Percentiles rank a stretch among this genome's conserved stretches.
Evolutionary conservation across 2,888 invertebrate genomes (phyloP).

Genomic region (Venusia cambrica): DNA sequence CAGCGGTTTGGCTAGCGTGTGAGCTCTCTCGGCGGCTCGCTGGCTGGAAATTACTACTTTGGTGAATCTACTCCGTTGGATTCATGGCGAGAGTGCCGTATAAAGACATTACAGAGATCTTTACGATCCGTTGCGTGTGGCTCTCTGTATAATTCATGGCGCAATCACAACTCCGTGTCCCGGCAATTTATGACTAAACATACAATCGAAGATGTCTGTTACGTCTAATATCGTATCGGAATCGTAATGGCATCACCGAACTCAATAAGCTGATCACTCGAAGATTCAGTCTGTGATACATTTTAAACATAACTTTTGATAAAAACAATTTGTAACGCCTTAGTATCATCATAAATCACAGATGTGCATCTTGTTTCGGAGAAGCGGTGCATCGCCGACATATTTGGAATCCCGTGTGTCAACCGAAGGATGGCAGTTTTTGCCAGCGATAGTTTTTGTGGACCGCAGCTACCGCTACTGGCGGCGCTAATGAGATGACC

Average conservation of each 20-base stretch:
- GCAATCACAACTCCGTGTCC: slow-evolving; percentile 60
- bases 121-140: slow-evolving; percentile 70
- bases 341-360: slow-evolving; percentile 66
- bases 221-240: slow-evolving; percentile 27
- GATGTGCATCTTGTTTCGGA: slow-evolving; percentile 65
- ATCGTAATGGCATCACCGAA: slow-evolving; percentile 25
- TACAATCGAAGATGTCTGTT: slow-evolving; percentile 48
- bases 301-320: slow-evolving; percentile 52
- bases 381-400: slow-evolving; percentile 71
- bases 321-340: slow-evolving; percentile 73
- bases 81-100: slow-evolving; percentile 57
- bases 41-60: slow-evolving; percentile 67
- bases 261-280: slow-evolving; percentile 33
- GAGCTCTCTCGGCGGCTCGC: slow-evolving; percentile 57
- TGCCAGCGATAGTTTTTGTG: slow-evolving; percentile 53
- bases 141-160: slow-evolving; percentile 58
- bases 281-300: slow-evolving; percentile 45
- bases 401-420: slow-evolving; percentile 74
- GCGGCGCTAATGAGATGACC: slow-evolving; percentile 65
- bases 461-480: slow-evolving; percentile 42
- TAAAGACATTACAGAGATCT: slow-evolving; percentile 74
- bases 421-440: slow-evolving; percentile 61
- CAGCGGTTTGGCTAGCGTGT: slow-evolving; percentile 71
- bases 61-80: slow-evolving; percentile 54
- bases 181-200: slow-evolving; percentile 58